A percentile compares a stretch with the other conserved stretches of the same genome.
These are phyloP conservation scores for Drosophila oshimai DNA, from an alignment of 1,140 invertebrate genomes.

Conservation along the genomic window DNA sequence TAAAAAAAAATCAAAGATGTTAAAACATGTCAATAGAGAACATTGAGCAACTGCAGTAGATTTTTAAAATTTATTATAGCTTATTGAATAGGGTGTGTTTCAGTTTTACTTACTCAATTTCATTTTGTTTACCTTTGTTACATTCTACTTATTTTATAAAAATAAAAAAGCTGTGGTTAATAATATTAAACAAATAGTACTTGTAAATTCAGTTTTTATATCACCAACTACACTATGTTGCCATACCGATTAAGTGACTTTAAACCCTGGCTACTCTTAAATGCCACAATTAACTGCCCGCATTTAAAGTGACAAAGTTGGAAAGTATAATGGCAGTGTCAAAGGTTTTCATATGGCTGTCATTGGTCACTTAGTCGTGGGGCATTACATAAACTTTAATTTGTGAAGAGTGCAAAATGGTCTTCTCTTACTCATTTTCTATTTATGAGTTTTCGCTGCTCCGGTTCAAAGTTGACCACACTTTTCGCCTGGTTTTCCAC, in stretches of 20 bases:
- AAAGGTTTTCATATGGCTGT: slow-evolving; percentile 5
- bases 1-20: too few species aligned
- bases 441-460: slow-evolving; percentile 51
- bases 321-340: background rate
- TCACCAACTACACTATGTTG: background rate
- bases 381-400: slow-evolving; percentile 19
- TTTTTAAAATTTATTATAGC: too few species aligned
- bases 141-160: too few species aligned
- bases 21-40: too few species aligned
- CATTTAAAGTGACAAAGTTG: background rate
- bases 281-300: background rate
- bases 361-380: slow-evolving; percentile 14
- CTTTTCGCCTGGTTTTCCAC: background rate
- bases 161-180: too few species aligned
- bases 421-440: slow-evolving; percentile 12
- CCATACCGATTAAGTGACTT: background rate
- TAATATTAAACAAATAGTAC: too few species aligned
- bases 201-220: too few species aligned
- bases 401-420: background rate
- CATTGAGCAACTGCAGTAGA: too few species aligned
- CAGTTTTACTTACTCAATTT: too few species aligned
- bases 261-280: background rate
- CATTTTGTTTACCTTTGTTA: too few species aligned
- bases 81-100: too few species aligned
- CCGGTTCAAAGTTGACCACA: slow-evolving; percentile 9